These are phyloP conservation scores for Himantopus leucocephalus DNA, from an alignment of 2,113 vertebrate genomes.

Conservation along the genomic window DNA sequence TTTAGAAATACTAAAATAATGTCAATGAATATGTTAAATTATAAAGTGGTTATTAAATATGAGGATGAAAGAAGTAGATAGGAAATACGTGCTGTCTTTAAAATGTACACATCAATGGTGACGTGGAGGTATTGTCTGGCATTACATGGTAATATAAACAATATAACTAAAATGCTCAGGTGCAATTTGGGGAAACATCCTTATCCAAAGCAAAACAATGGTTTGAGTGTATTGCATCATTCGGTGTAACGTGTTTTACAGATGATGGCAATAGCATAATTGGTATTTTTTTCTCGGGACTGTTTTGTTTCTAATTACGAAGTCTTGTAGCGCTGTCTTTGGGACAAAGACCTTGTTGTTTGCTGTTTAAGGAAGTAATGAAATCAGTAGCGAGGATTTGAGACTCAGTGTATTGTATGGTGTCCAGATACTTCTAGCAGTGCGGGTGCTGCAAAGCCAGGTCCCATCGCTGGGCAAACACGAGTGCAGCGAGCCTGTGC, in stretches of 20 bases:
- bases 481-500: rapidly evolving
- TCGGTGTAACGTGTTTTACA: neutral
- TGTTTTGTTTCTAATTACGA: neutral
- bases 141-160: neutral
- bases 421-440: neutral
- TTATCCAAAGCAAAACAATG: neutral
- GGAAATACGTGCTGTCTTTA: neutral
- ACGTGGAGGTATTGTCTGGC: neutral
- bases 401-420: rapidly evolving
- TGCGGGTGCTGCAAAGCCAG: rapidly evolving
- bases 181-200: neutral
- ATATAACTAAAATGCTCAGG: neutral
- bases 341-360: neutral
- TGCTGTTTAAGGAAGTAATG: neutral
- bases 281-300: neutral
- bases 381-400: neutral
- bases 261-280: neutral
- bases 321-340: neutral
- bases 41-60: neutral
- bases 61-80: neutral
- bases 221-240: neutral
- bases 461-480: neutral
- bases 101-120: neutral
- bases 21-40: neutral
- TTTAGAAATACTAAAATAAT: neutral